Evolutionary conservation across 1,140 invertebrate species (phyloP), one percentile per base, ranked within the genome.

Genomic region (Liolophura sinensis): DNA sequence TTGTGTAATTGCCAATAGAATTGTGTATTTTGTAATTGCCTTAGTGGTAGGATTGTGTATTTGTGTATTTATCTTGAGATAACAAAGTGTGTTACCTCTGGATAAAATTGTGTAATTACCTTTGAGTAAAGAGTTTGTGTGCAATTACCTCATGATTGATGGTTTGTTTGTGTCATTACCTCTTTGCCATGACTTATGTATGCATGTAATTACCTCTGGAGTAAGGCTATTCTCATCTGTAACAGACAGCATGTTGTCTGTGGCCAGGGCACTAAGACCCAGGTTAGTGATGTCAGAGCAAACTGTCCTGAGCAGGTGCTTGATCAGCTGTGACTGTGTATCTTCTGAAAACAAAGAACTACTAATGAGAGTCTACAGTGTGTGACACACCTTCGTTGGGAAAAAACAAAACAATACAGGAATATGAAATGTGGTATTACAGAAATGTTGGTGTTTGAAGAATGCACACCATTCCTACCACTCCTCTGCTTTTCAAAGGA

Each of bases 251-350:
- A 84, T 83, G 73, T 85, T 80, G 57, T 86, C 86, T 64, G 76
- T 76, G 24, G 84, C 83, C 31, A 87, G 65, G 65, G 86, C 84
- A 57, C 72, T 70, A 31, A 89, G 88, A 58, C 96, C 87, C 71
- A 93, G 90, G 71, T 91, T 92, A n/a, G 91, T 87, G 63, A 96
- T 88, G 77, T 97, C 94, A 58, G 90, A 88, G 50, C 92, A 92
- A n/a, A 94, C 81, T 3, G 92, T 91, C 84, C 93, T 94, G 18
- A 96, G 78, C 25, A 97, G 81, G 84, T 96, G 94, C 80, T 93
- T 94, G 0, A 86, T 82, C 58, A 96, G 85, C 59, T 91, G 88
- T 1, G 81, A 49, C 79, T 94, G 90, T 55, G 88, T 82, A 56
- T 87, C 89, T 81, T 86, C 89, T 85, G 67, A 25, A 76, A 77